These are phyloP conservation scores for Tiaroga cobitis DNA, from an alignment of 2,797 vertebrate genomes.

Conservation along the genomic window DNA sequence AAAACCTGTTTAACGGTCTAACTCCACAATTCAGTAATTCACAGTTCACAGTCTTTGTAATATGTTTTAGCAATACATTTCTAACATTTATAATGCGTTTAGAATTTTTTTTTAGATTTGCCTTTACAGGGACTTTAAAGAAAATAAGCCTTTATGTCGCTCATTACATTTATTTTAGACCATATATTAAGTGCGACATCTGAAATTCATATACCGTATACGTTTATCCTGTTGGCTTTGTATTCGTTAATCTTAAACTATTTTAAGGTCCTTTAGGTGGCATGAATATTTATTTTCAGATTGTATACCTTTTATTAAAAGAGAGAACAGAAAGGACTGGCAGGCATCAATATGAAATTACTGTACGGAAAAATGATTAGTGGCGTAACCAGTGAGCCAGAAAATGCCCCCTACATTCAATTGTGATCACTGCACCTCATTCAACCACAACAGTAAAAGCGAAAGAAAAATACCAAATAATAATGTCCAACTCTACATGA, in stretches of 20 bases:
- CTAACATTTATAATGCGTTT: no score
- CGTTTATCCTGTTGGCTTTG: background rate
- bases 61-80: no score
- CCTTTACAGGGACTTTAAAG: no score
- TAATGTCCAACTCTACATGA: background rate
- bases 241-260: background rate
- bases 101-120: no score
- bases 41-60: no score
- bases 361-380: background rate
- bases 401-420: slow-evolving; percentile 16
- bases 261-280: background rate
- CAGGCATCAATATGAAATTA: background rate
- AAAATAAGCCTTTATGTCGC: background rate
- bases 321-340: background rate
- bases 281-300: background rate
- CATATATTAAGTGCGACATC: background rate
- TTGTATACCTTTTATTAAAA: background rate
- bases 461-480: background rate
- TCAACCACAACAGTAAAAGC: background rate
- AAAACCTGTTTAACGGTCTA: no score
- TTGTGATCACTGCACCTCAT: background rate
- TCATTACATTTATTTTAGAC: no score
- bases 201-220: background rate
- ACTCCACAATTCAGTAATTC: no score
- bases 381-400: background rate